These are phyloP conservation scores for Erynnis tages DNA, from an alignment of 2,888 invertebrate species.

Conservation along the genomic window DNA sequence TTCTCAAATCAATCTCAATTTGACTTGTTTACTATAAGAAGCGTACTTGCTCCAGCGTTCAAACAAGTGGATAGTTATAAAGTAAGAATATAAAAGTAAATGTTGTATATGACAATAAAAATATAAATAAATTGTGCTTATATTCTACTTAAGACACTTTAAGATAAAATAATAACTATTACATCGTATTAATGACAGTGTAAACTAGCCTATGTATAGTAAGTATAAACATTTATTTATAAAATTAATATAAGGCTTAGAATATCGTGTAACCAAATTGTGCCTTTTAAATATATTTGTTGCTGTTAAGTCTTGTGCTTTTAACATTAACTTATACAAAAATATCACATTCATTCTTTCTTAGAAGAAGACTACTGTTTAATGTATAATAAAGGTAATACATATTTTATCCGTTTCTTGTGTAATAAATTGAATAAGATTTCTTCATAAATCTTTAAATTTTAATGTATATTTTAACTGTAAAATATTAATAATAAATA, in stretches of 20 bases:
- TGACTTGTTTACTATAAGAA: background rate
- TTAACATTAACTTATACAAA: background rate
- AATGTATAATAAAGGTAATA: background rate
- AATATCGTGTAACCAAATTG: background rate
- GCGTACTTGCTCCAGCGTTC: background rate
- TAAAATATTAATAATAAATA: no score
- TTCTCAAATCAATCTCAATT: background rate
- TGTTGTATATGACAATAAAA: background rate
- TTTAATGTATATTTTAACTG: no score
- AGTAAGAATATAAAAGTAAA: background rate
- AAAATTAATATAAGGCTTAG: background rate
- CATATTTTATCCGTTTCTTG: background rate
- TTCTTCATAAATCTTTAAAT: no score
- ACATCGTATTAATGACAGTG: background rate
- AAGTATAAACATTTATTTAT: background rate
- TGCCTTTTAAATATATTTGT: background rate
- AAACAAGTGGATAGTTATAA: background rate
- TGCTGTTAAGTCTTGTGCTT: background rate
- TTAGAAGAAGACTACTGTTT: background rate
- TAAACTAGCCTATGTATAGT: background rate
- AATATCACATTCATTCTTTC: conserved; percentile 3
- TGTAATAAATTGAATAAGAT: no score
- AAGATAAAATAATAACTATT: background rate
- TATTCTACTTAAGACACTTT: background rate
- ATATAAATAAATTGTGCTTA: background rate